Evolutionary conservation across 1,140 invertebrate species (phyloP), one percentile per base, ranked within the genome.

Genomic region (Drosophila sucinea): DNA sequence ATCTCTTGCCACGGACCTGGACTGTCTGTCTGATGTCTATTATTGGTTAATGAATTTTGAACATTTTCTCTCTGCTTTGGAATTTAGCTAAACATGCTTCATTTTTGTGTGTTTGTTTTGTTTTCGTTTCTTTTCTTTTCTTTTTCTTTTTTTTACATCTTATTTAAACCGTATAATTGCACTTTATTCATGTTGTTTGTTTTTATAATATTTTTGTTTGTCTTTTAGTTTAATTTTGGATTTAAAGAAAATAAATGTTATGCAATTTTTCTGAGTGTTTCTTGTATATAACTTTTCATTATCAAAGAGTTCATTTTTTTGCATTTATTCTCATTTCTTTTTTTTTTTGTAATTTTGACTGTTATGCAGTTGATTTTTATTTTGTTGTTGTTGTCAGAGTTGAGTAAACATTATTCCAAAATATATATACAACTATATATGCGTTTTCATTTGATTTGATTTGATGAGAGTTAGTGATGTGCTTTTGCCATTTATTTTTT

Each of bases 111-210:
- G 17, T 47, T 66, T 68, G 60, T 4, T 30, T 30, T 30, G 41
- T 55, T 77, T 35, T 51, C 1, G 1, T 30, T 67, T 74, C 75
- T 32, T 54, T 69, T 68, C 65, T 54, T 69, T 68, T 68, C 44
- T 55, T 77, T 40, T 54, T 63, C 23, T 60, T 56, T 70, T 70
- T 66, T 89, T 79, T 78, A 78, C 73, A 79, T 86, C 80, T 89
- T 85, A 81, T 81, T 73, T 90, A 90, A 86, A 83, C 83, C 84
- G 83, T 83, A 86, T 86, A 86, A 86, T 86, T 86, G 83, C 83
- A 86, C 83, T 86, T 86, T 86, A 87, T 67, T 81, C 69, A 60
- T 68, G 56, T 80, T 73, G 38, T 79, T 83, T 78, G 77, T 73
- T 69, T 65, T 85, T 70, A 69, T 73, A 78, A 67, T 69, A 30